phyloP scores from a whole-genome alignment of 2,888 invertebrate species.

The Agrochola litura region DNA sequence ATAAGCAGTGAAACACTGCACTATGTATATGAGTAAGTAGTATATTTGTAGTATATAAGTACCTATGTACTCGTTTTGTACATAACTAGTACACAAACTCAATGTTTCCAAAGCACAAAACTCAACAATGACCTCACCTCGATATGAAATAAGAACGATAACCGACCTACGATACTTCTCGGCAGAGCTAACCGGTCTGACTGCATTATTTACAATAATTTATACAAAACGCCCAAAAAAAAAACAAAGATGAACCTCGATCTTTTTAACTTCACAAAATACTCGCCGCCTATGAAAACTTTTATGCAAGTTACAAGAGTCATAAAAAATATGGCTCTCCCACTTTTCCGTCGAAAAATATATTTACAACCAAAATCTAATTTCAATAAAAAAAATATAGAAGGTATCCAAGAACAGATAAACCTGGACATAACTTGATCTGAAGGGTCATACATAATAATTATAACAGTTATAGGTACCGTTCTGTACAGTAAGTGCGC shows the following conservation, averaged over 20 bases:
- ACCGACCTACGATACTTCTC: conserved; percentile 31
- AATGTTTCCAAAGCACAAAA: conserved; percentile 15
- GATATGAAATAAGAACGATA: conserved; percentile 44
- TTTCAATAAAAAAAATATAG: conserved; percentile 24
- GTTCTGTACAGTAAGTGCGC: conserved; percentile 16
- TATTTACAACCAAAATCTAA: conserved; percentile 4
- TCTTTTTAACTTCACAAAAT: neutral
- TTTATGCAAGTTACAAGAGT: too few species aligned
- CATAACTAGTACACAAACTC: conserved; percentile 8
- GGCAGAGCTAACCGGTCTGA: conserved; percentile 25
- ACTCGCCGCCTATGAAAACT: neutral
- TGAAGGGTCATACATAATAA: conserved; percentile 22
- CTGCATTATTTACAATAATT: conserved; percentile 39
- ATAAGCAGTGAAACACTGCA: too few species aligned
- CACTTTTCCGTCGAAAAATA: neutral
- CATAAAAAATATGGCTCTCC: neutral
- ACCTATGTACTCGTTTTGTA: neutral
- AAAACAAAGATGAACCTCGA: conserved; percentile 8
- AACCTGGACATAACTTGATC: conserved; percentile 46
- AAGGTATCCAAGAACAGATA: conserved; percentile 14
- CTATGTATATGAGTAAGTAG: neutral
- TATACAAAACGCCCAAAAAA: neutral
- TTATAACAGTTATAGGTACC: conserved; percentile 29
- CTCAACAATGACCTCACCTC: conserved; percentile 35
- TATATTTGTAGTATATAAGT: neutral